Evolutionary conservation across 2,888 invertebrate genomes (phyloP), one percentile per base, ranked within the genome.

Genomic region (Hemithea aestivaria): DNA sequence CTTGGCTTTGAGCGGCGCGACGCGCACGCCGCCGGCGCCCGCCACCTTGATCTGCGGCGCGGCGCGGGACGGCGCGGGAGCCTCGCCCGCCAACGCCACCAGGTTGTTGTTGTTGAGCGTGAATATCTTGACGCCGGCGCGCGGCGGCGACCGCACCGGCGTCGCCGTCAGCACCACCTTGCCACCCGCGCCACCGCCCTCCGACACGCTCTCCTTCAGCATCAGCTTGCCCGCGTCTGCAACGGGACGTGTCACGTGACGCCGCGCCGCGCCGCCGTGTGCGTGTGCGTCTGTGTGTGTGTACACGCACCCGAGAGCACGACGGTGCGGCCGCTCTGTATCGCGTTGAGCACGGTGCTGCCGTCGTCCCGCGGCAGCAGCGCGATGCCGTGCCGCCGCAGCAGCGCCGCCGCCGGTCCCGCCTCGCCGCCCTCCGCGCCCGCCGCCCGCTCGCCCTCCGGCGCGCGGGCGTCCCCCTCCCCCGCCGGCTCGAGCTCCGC

Each of bases 361-460:
- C 82, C 88, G 53, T 92, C 91, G 70, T 96, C 96, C 10, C 91
- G 88, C 32, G 95, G 93, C 68, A 96, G 90, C 91, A 96, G 93
- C 27, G 94, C 93, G 62, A 96, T 95, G 46, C 96, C 96, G 78
- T 96, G 95, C 54, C 91, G 90, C 69, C 95, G 93, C 42, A 96
- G 87, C 75, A 96, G 87, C 68, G 91, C 90, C 48, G 93, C 70
- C 23, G 74, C 82, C 10, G 87, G 87, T 46, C 44, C 42, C 25
- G 37, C 47, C 7, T 47, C 32, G 26, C 41, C 26, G 29, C 38
- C 40, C 37, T 45, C 35, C 35, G 7, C 27, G 22, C 7, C 23
- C 24, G 11, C 10, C 25, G 37, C 41, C 7, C 24, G 22, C 12
- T 40, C 9, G 7, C 27, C 35, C 11, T 48, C 16, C 53, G n/a